A percentile compares a stretch with the other conserved stretches of the same genome.
Evolutionary conservation across 2,888 invertebrate species (phyloP).

Genomic region (Adelphocoris suturalis): DNA sequence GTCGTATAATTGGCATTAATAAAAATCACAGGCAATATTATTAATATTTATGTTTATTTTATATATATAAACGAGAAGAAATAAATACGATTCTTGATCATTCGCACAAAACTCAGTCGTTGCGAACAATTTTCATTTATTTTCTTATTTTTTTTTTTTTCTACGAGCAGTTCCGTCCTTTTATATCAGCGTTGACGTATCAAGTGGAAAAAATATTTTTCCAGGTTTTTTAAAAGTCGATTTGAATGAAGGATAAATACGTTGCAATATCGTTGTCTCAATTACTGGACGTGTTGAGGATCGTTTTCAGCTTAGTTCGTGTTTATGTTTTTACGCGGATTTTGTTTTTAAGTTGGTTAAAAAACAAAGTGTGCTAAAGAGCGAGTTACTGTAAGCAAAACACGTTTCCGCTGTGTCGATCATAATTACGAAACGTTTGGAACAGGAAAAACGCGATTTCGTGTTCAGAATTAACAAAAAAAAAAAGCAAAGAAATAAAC

Average conservation of each 20-base stretch:
- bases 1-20: constrained; percentile 36
- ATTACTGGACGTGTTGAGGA: not conserved
- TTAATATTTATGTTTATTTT: too few species aligned
- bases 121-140: constrained; percentile 25
- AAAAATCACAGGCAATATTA: constrained; percentile 1
- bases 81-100: not conserved
- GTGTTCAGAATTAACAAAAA: too few species aligned
- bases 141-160: too few species aligned
- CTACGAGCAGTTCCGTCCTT: not conserved
- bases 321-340: not conserved
- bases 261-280: not conserved
- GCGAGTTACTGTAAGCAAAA: too few species aligned
- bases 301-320: not conserved
- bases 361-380: too few species aligned
- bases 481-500: too few species aligned
- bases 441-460: too few species aligned
- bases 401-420: too few species aligned
- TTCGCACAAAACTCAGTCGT: constrained; percentile 43
- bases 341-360: not conserved
- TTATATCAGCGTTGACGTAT: not conserved
- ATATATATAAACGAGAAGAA: not conserved
- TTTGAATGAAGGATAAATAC: not conserved
- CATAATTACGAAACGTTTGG: too few species aligned
- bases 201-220: not conserved
- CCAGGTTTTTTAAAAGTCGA: not conserved